A percentile compares a stretch with the other conserved stretches of the same genome.
phyloP scores from a whole-genome alignment of 2,888 invertebrate genomes.

The Acanthosepion lycidas region DNA sequence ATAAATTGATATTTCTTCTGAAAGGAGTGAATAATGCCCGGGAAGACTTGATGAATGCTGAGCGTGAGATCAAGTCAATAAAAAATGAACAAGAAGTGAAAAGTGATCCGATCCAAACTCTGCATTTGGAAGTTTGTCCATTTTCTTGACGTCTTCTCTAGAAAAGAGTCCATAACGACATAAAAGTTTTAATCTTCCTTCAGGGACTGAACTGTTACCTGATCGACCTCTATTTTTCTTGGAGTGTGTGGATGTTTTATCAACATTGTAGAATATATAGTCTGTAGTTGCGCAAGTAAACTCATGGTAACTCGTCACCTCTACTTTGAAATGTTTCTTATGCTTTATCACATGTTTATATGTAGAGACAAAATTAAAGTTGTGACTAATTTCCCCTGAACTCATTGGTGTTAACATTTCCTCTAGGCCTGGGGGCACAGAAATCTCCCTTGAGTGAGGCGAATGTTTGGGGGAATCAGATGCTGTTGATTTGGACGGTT shows the following conservation, averaged over 20 bases:
- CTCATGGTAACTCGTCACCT: slow-evolving; percentile 89
- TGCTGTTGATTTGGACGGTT: background rate
- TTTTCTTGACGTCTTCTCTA: slow-evolving; percentile 77
- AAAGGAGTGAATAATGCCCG: background rate
- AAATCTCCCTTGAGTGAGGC: background rate
- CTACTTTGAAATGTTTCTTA: slow-evolving; percentile 74
- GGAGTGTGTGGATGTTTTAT: slow-evolving; percentile 50
- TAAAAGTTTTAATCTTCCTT: slow-evolving; percentile 79
- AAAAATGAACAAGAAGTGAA: slow-evolving; percentile 66
- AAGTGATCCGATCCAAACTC: slow-evolving; percentile 70
- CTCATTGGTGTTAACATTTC: slow-evolving; percentile 76
- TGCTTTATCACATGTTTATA: slow-evolving; percentile 78
- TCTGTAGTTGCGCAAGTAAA: slow-evolving; percentile 82
- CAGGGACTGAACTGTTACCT: slow-evolving; percentile 54
- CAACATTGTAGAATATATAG: slow-evolving; percentile 85
- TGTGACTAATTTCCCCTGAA: slow-evolving; percentile 81
- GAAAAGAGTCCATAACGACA: slow-evolving; percentile 83
- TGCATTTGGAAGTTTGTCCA: slow-evolving; percentile 83
- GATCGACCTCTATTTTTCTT: background rate
- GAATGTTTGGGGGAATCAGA: background rate
- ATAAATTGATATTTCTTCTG: background rate
- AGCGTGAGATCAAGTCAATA: slow-evolving; percentile 49
- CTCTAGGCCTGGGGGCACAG: background rate
- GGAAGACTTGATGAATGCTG: background rate
- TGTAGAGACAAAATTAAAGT: slow-evolving; percentile 82